Evolutionary conservation across 2,113 vertebrate species (phyloP).

Genomic region (rabbit (Oryctolagus cuniculus)): DNA sequence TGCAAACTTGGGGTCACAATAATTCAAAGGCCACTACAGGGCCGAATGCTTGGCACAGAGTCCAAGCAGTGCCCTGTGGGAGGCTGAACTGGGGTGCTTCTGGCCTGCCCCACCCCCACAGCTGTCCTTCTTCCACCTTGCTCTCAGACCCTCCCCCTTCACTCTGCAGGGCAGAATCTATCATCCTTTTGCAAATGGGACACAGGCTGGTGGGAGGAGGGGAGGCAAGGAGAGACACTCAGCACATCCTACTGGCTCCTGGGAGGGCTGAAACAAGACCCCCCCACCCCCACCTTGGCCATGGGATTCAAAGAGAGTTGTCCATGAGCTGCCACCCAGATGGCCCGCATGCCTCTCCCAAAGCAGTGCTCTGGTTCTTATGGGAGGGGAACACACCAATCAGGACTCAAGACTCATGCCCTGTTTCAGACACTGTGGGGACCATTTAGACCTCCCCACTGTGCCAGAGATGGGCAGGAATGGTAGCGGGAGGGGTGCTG

Average conservation of each 20-base stretch:
- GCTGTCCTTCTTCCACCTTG: neutral
- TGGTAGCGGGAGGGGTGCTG: rapidly evolving
- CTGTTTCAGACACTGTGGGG: neutral
- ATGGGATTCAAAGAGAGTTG: neutral
- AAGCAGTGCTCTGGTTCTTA: neutral
- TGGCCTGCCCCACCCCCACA: no score
- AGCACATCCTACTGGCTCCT: neutral
- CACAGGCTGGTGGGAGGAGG: neutral
- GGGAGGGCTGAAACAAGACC: neutral
- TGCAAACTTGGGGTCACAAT: neutral
- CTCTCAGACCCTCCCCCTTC: neutral
- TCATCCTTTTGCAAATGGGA: neutral
- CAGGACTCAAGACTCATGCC: neutral
- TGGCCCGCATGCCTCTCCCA: neutral
- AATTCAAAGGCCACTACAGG: neutral
- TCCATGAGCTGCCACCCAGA: neutral
- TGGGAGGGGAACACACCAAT: neutral
- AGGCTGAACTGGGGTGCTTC: neutral
- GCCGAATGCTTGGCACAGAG: neutral
- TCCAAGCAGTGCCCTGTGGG: neutral
- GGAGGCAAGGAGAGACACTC: neutral
- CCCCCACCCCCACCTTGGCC: neutral
- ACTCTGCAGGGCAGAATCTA: neutral
- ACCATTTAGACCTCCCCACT: no score
- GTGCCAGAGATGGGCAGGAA: neutral